phyloP scores from a whole-genome alignment of 2,888 invertebrate species.

The Fabriciana adippe region DNA sequence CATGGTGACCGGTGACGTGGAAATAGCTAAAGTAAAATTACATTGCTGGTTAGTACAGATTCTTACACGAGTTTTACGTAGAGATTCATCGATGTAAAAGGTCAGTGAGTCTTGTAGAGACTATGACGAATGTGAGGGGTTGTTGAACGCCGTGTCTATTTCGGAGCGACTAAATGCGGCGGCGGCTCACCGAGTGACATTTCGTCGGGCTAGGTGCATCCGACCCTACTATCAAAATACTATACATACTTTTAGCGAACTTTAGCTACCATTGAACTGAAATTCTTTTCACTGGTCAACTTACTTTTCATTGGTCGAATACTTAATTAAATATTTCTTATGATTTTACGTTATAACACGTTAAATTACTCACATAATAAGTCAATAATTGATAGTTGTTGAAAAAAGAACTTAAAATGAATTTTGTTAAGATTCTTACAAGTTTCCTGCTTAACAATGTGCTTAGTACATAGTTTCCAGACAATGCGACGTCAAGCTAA shows the following conservation, averaged over 20 bases:
- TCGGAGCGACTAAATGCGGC: constrained; percentile 77
- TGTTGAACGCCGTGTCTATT: constrained; percentile 80
- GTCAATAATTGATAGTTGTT: background rate
- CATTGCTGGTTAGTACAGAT: constrained; percentile 49
- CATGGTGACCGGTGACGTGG: constrained; percentile 4
- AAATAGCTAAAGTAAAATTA: constrained; percentile 43
- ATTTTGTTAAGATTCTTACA: background rate
- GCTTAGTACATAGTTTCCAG: constrained; percentile 15
- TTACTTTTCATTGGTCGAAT: background rate
- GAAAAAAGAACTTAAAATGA: background rate
- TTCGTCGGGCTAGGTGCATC: constrained; percentile 77
- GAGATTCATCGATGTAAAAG: constrained; percentile 64
- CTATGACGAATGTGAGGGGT: constrained; percentile 78
- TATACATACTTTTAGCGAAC: constrained; percentile 32
- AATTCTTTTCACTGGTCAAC: background rate
- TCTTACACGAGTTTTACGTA: constrained; percentile 42
- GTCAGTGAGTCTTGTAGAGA: constrained; percentile 53
- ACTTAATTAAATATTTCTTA: too few relatives aligned
- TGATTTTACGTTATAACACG: too few relatives aligned
- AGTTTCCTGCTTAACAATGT: background rate
- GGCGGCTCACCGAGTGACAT: constrained; percentile 78
- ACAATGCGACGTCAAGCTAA: constrained; percentile 6
- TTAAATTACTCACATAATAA: background rate
- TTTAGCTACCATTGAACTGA: constrained; percentile 12
- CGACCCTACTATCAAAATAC: constrained; percentile 58